These are phyloP conservation scores for Heterohyrax brucei DNA, from an alignment of 2,797 vertebrate genomes.

Conservation along the genomic window DNA sequence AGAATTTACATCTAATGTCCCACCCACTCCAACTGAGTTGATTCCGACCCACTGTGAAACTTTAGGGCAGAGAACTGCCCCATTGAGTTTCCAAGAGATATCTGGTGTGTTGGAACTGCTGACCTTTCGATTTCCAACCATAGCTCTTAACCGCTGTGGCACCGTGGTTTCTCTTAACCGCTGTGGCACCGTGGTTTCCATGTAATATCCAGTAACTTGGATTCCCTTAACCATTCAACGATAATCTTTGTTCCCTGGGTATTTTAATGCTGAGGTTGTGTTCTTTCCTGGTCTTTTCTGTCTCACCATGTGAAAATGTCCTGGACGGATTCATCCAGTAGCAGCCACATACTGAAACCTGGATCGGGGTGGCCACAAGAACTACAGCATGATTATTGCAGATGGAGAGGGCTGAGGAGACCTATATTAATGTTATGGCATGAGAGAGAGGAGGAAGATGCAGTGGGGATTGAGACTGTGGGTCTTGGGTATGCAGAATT, in stretches of 20 bases:
- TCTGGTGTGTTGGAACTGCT: too few species aligned
- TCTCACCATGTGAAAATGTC: not conserved
- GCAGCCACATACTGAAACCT: constrained; percentile 10
- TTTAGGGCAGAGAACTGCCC: too few species aligned
- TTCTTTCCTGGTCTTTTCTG: not conserved
- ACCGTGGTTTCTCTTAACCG: not conserved
- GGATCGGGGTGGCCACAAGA: not conserved
- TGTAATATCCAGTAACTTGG: not conserved
- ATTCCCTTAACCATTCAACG: constrained; percentile 48
- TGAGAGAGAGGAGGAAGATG: not conserved
- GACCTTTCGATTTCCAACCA: too few species aligned
- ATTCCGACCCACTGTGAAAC: too few species aligned
- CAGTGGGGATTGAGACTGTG: not conserved
- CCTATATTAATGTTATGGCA: not conserved
- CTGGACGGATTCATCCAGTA: not conserved
- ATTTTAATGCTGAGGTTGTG: constrained; percentile 2
- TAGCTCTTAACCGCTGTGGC: too few species aligned
- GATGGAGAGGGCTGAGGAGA: not conserved
- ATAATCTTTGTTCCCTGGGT: not conserved
- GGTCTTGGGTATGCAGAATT: not conserved
- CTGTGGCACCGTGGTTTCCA: not conserved
- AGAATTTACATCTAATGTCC: not conserved
- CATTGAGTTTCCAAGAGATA: too few species aligned
- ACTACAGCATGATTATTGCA: not conserved
- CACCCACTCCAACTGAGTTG: too few species aligned